Base-by-base conservation (phyloP, 2,797 vertebrate genomes). In the Phrynocephalus vlangalii region DNA sequence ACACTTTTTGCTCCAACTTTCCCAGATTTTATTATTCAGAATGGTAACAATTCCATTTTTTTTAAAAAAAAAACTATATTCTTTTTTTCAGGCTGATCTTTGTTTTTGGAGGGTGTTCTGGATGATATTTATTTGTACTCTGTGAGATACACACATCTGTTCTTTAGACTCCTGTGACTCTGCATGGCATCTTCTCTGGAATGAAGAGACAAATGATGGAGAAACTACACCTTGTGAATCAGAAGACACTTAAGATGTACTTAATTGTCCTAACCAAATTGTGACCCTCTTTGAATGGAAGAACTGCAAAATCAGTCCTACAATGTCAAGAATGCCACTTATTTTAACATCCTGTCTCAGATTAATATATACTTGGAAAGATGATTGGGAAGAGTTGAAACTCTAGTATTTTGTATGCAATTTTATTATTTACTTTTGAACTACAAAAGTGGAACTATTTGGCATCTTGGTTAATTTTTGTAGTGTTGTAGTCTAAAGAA, bases 11-110 rank as follows among this genome's bases (percentile, higher is more conserved):
- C 63, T 10, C 33, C 52, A 28, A 33, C 11, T 67, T 1, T 88
- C 5, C 48, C 60, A 0, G 1, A n/a, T 24, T 79, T 3, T 24
- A 0, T 6, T 52, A 56, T 50, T 28, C 48, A 3, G n/a, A 2
- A 85, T n/a, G 2, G 48, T 75, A 60, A 24, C 52, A 56, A 13
- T 70, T 56, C 63, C 16, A 3, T 10, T 13, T 9, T 9, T 86
- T 83, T 86, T 2, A 24, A 30, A 72, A 83, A 52, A 48, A 52
- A 48, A 13, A 48, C 3, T 50, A 66, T 67, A 28, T 81, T 82
- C 38, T 82, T 82, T 81, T 33, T 5, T 86, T 30, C 30, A 90
- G 44, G 89, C 93, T 91, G 13, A 4, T 7, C 6, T 67, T 73
- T 68, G 28, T 80, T 86, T 30, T 24, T 72, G 38, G 3, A 16